Evolutionary conservation across 2,113 vertebrate genomes (phyloP), one percentile per base, ranked within the genome.

Genomic region (Loxodonta africana): DNA sequence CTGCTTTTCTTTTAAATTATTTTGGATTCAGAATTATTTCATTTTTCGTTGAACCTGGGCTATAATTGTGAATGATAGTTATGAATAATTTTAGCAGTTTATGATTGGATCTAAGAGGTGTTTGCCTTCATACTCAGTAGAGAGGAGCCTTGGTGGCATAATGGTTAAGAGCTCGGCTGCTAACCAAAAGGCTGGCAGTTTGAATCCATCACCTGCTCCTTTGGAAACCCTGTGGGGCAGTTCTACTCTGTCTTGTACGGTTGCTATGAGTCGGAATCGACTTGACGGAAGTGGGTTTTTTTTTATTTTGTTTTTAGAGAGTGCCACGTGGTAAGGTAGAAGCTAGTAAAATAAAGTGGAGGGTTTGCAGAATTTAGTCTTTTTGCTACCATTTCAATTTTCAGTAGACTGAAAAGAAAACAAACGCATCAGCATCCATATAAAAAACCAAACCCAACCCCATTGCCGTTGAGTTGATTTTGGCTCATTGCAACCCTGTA

Each of bases 21-120:
- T 97, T 28, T 87, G 69, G 46, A 84, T 86, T 97, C 18, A 94
- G 41, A 97, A 90, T 57, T 73, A 65, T 69, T 86, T 60, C 26
- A 23, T 76, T 84, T 91, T 90, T 89, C 15, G 57, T 41, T 85
- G 53, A 91, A 93, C 37, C 11, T 91, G 77, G 57, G 62, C 53
- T 30, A 41, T 82, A 82, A 83, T 80, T 85, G 6, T 89, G 93
- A 76, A 44, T 87, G 57, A 89, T 82, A 25, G 51, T 62, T 44
- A 33, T 91, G 94, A 89, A 83, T 77, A 80, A 83, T 67, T 84
- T 28, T n/a, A 92, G 63, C 33, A 88, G 46, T 67, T 83, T 83
- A 17, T 48, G 33, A 2, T 85, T 92, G 77, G 12, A 37, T 53
- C 46, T 78, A 77, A 81, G 62, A 90, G 51, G 14, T 95, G 46